Conservation (phyloP, 2,797 vertebrate genomes). For the Cyclopterus lumpus region DNA sequence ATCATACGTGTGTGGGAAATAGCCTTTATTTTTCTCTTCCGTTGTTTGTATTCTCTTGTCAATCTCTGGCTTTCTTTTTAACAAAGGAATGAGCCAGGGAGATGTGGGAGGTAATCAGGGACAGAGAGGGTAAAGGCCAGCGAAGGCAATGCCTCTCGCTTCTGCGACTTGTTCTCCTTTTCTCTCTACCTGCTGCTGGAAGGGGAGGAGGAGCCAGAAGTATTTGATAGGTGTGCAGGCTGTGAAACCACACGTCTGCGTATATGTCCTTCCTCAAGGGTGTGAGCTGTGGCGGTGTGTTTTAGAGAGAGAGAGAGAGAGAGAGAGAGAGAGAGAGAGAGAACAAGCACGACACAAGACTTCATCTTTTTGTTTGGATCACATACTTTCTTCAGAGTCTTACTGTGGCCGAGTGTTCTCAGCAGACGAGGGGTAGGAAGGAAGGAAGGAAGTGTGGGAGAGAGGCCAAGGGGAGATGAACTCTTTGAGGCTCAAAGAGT, state of each 20-base stretch:
- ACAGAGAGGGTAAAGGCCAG: slow-evolving; percentile 20
- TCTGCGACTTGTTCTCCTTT: not conserved
- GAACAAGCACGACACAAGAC: slow-evolving; percentile 12
- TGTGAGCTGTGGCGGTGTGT: slow-evolving; percentile 63
- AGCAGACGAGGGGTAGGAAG: slow-evolving; percentile 33
- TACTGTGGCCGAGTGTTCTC: slow-evolving; percentile 24
- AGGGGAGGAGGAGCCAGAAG: slow-evolving; percentile 44
- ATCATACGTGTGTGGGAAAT: not conserved
- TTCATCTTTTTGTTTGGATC: slow-evolving; percentile 30
- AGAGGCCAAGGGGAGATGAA: slow-evolving; percentile 83
- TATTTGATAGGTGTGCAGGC: slow-evolving; percentile 71
- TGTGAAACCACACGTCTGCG: slow-evolving; percentile 69
- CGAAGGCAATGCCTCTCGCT: slow-evolving; percentile 19
- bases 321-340: slow-evolving; percentile 29
- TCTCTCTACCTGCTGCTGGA: slow-evolving; percentile 67
- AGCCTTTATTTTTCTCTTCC: not conserved
- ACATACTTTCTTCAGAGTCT: slow-evolving; percentile 1
- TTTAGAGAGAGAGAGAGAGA: slow-evolving; percentile 32
- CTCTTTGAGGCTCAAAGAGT: slow-evolving; percentile 91
- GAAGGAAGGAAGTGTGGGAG: slow-evolving; percentile 33
- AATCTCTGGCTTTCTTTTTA: slow-evolving; percentile 19
- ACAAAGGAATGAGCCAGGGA: slow-evolving; percentile 31
- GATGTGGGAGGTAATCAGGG: slow-evolving; percentile 40
- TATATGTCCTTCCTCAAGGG: slow-evolving; percentile 49
- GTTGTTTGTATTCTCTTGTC: slow-evolving; percentile 8